A percentile compares a stretch with the other conserved stretches of the same genome.
phyloP scores from a whole-genome alignment of 2,113 vertebrate species.

The Isurus oxyrinchus region DNA sequence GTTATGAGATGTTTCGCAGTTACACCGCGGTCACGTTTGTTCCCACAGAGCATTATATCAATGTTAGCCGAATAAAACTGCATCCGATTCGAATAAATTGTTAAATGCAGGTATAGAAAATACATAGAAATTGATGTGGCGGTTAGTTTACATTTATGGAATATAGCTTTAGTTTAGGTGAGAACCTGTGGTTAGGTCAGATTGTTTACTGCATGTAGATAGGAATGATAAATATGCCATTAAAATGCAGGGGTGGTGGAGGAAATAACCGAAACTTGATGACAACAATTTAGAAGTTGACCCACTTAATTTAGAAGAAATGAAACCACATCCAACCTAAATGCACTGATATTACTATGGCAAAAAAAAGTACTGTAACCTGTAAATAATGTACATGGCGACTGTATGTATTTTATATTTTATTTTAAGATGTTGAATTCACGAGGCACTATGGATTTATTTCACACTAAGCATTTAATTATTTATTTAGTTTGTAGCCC shows the following conservation, averaged over 20 bases:
- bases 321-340: background rate
- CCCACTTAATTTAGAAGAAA: background rate
- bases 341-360: too few species aligned
- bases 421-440: background rate
- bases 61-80: background rate
- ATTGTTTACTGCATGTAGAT: background rate
- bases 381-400: slow-evolving; percentile 26
- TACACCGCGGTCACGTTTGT: background rate
- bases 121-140: background rate
- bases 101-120: background rate
- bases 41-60: background rate
- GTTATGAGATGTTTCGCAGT: background rate
- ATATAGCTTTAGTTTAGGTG: background rate
- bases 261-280: background rate
- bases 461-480: slow-evolving; percentile 2
- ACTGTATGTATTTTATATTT: slow-evolving; percentile 27
- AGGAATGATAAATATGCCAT: background rate
- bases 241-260: background rate
- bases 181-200: too few species aligned
- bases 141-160: background rate
- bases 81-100: background rate
- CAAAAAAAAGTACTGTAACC: slow-evolving; percentile 7
- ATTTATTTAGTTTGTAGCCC: background rate
- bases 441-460: background rate
- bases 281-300: background rate